These are phyloP conservation scores for Anthonomus grandis DNA, from an alignment of 1,140 invertebrate genomes.

Conservation along the genomic window DNA sequence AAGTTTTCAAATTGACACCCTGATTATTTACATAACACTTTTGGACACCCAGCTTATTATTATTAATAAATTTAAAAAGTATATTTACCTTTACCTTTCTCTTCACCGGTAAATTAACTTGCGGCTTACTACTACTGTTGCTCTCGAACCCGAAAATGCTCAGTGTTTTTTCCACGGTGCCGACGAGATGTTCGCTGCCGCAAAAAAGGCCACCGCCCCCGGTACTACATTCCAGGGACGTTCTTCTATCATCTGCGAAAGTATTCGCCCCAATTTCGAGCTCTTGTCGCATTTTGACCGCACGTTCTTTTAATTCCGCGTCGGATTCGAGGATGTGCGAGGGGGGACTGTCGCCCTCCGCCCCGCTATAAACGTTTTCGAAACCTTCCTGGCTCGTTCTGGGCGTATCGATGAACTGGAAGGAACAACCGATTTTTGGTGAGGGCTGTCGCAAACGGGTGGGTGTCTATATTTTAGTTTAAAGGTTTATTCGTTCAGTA, in stretches of 20 bases:
- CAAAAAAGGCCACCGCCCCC: constrained; percentile 32
- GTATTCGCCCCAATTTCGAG: not conserved
- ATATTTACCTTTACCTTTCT: constrained; percentile 42
- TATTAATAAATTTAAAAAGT: too few relatives aligned
- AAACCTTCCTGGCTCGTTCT: constrained; percentile 40
- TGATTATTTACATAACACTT: too few relatives aligned
- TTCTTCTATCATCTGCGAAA: constrained; percentile 32
- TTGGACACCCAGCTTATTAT: too few relatives aligned
- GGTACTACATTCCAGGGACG: constrained; percentile 33
- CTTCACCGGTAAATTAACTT: constrained; percentile 38
- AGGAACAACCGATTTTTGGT: too few relatives aligned
- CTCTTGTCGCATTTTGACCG: constrained; percentile 51
- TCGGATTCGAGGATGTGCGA: constrained; percentile 48
- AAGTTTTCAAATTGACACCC: too few relatives aligned
- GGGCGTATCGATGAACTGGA: constrained; percentile 20
- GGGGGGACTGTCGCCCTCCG: constrained; percentile 47
- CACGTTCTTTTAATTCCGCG: constrained; percentile 47
- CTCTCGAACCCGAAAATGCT: constrained; percentile 46
- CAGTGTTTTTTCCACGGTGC: constrained; percentile 47
- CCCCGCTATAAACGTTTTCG: constrained; percentile 44
- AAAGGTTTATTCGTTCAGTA: too few relatives aligned
- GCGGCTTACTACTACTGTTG: constrained; percentile 30
- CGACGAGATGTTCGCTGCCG: constrained; percentile 44
- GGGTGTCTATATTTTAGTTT: too few relatives aligned
- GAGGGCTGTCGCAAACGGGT: too few relatives aligned